Evolutionary conservation across 2,113 vertebrate genomes (phyloP).

Genomic region (Vulpes vulpes): DNA sequence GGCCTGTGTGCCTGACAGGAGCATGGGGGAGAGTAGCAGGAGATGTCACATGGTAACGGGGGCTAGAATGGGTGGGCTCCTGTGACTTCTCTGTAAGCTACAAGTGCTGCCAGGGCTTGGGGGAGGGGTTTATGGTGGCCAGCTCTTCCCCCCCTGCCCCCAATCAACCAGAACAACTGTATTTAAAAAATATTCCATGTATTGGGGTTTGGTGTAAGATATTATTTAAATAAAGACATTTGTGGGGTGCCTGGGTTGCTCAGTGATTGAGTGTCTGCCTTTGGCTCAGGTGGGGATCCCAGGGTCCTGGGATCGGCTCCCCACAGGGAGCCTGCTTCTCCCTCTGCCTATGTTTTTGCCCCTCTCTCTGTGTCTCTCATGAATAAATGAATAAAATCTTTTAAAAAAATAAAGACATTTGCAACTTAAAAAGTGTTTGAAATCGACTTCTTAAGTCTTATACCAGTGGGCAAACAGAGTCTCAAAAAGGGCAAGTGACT

Average conservation of each 20-base stretch:
- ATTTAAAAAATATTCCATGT: not conserved
- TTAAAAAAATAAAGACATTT: not conserved
- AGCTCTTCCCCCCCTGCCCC: not conserved
- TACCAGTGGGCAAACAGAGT: not conserved
- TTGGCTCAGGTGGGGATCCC: no score
- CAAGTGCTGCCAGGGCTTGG: no score
- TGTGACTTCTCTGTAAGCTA: not conserved
- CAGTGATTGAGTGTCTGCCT: no score
- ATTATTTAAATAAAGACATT: not conserved
- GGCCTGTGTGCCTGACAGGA: no score
- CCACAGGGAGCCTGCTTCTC: no score
- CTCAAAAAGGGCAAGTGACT: not conserved
- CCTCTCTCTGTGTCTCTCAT: no score
- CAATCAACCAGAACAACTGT: not conserved
- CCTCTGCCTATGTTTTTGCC: no score
- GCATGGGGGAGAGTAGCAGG: no score
- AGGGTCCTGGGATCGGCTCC: no score
- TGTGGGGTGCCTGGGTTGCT: no score
- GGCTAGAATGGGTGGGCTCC: not conserved
- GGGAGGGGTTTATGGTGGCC: not conserved
- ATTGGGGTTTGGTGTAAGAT: not conserved
- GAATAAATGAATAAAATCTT: no score
- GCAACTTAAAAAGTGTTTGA: not conserved
- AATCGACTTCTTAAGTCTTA: not conserved
- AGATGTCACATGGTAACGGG: no score